Evolutionary conservation across 2,797 vertebrate species (phyloP).

Genomic region (Rhinogobio ventralis): DNA sequence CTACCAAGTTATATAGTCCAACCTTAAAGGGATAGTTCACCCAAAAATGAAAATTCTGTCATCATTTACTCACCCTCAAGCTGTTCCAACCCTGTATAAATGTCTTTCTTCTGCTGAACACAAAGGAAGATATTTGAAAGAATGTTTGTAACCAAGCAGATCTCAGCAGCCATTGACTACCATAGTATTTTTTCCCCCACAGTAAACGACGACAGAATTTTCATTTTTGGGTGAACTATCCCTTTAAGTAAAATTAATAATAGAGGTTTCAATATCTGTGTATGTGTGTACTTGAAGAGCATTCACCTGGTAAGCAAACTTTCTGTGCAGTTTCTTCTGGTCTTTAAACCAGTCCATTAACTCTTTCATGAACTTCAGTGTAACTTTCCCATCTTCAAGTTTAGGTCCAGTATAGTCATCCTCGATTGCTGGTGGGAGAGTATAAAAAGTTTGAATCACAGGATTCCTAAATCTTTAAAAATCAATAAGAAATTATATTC

Average conservation of each 20-base stretch:
- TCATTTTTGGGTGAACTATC: too few relatives aligned
- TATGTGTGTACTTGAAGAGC: background rate
- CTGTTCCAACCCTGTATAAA: too few relatives aligned
- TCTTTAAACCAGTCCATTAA: constrained; percentile 96
- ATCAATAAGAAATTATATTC: background rate
- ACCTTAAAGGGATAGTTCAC: too few relatives aligned
- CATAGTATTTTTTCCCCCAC: too few relatives aligned
- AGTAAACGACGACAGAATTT: too few relatives aligned
- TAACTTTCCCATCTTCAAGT: constrained; percentile 89
- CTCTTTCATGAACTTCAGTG: constrained; percentile 90
- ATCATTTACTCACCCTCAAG: too few relatives aligned
- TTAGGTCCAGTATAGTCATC: constrained; percentile 93
- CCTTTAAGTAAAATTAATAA: background rate
- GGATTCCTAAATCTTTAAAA: background rate
- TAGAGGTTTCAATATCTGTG: background rate
- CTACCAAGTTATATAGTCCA: too few relatives aligned
- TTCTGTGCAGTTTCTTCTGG: constrained; percentile 94
- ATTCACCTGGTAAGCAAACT: constrained; percentile 93
- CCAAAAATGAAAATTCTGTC: too few relatives aligned
- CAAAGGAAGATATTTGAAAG: too few relatives aligned
- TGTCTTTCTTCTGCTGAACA: too few relatives aligned
- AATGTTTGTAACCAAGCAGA: too few relatives aligned
- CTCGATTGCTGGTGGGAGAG: constrained; percentile 84
- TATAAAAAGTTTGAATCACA: background rate
- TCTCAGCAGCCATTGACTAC: too few relatives aligned